A percentile compares a stretch with the other conserved stretches of the same genome.
phyloP scores from a whole-genome alignment of 2,797 vertebrate species.

The Coranthus polyacanthus region DNA sequence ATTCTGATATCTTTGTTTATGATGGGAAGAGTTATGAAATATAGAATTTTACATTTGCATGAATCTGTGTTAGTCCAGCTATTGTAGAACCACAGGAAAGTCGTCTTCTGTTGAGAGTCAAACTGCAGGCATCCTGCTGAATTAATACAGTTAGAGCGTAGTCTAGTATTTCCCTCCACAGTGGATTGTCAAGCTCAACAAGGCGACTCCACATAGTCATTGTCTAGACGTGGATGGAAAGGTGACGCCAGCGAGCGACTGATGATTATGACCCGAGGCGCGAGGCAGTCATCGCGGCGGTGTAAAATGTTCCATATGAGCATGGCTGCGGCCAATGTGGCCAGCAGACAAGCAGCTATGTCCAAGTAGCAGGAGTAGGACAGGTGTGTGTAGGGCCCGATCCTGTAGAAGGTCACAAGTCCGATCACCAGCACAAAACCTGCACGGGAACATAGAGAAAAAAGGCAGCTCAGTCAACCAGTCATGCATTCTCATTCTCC shows the following conservation, averaged over 20 bases:
- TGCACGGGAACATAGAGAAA: slow-evolving; percentile 63
- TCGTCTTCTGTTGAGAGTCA: slow-evolving; percentile 35
- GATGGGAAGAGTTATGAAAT: slow-evolving; percentile 21
- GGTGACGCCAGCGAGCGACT: slow-evolving; percentile 89
- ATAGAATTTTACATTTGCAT: slow-evolving; percentile 39
- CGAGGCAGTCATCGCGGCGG: slow-evolving; percentile 94
- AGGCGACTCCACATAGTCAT: slow-evolving; percentile 97
- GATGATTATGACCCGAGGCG: slow-evolving; percentile 93
- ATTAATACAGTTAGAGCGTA: slow-evolving; percentile 12
- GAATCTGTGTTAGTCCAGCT: slow-evolving; percentile 42
- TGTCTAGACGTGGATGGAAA: slow-evolving; percentile 91
- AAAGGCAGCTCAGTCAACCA: slow-evolving; percentile 15
- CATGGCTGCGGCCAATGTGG: slow-evolving; percentile 94
- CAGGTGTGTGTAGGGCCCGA: slow-evolving; percentile 93
- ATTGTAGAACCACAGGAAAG: slow-evolving; percentile 15
- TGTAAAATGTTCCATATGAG: slow-evolving; percentile 99
- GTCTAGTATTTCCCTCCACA: background rate
- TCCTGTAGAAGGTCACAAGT: slow-evolving; percentile 96
- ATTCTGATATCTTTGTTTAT: slow-evolving; percentile 31
- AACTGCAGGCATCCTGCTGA: slow-evolving; percentile 1
- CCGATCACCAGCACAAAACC: slow-evolving; percentile 98
- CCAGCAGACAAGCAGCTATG: slow-evolving; percentile 94
- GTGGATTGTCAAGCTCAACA: slow-evolving; percentile 85
- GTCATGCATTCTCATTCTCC: background rate
- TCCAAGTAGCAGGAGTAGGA: slow-evolving; percentile 97